A percentile compares a stretch with the other conserved stretches of the same genome.
These are phyloP conservation scores for Panthera leo DNA, from an alignment of 2,113 vertebrate species.

Conservation along the genomic window DNA sequence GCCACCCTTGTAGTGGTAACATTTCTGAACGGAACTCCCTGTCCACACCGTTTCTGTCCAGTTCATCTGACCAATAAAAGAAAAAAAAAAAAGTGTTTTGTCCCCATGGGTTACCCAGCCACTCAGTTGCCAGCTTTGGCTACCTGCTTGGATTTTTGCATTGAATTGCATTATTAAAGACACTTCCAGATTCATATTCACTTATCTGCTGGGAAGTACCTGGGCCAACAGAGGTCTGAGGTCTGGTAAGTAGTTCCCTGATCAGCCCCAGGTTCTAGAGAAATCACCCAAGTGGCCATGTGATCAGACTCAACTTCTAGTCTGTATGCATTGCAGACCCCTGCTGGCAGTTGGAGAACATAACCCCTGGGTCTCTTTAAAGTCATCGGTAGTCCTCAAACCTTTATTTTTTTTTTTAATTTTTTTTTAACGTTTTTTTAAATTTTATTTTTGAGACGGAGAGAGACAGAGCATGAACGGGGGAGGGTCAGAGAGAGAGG, in stretches of 20 bases:
- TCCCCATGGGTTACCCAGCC: not conserved
- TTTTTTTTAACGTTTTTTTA: too few relatives aligned
- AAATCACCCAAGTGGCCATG: not conserved
- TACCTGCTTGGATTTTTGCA: not conserved
- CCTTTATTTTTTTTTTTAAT: not conserved
- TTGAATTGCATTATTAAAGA: not conserved
- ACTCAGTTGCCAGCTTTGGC: not conserved
- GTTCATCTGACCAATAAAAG: not conserved
- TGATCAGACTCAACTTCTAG: not conserved
- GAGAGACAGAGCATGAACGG: too few relatives aligned
- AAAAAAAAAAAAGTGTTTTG: not conserved
- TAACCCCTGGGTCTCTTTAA: not conserved
- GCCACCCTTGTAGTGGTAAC: not conserved
- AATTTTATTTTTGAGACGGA: too few relatives aligned
- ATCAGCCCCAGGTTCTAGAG: not conserved
- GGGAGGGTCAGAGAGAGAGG: too few relatives aligned
- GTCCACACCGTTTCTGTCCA: not conserved
- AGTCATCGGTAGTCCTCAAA: not conserved
- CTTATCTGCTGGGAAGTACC: not conserved
- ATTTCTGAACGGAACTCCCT: not conserved
- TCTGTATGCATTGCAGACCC: not conserved
- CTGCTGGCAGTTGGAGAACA: not conserved
- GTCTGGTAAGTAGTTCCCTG: not conserved
- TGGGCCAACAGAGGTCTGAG: not conserved
- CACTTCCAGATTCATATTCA: not conserved